phyloP scores from a whole-genome alignment of 2,797 vertebrate genomes.

The Remorina albescens region DNA sequence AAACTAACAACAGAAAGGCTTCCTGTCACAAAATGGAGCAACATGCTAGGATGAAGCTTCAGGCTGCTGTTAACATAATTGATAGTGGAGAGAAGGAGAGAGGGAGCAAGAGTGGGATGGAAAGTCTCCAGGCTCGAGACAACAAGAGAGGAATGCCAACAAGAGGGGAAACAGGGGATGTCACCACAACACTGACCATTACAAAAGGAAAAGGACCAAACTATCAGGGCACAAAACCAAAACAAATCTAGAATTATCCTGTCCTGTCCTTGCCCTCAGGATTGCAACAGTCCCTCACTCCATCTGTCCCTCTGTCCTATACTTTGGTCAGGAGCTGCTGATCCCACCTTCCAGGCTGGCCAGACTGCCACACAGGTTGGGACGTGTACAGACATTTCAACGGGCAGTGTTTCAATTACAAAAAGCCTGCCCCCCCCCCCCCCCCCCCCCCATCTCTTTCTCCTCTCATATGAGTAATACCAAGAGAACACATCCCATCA shows the following conservation, averaged over 20 bases:
- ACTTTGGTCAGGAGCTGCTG: conserved; percentile 22
- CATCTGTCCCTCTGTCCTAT: conserved; percentile 27
- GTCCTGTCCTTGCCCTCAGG: not conserved
- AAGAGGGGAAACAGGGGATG: conserved; percentile 38
- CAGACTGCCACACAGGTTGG: conserved; percentile 1
- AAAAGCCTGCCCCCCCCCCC: not conserved
- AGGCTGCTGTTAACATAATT: conserved; percentile 69
- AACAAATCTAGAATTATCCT: not conserved
- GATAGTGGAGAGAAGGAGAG: conserved; percentile 42
- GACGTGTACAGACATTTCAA: conserved; percentile 26
- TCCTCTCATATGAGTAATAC: not conserved
- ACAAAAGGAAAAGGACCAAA: conserved; percentile 15
- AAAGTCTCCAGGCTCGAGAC: conserved; percentile 37
- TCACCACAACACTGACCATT: conserved; percentile 30
- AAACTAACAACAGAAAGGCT: conserved; percentile 64
- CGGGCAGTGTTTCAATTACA: conserved; percentile 8
- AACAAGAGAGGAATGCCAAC: conserved; percentile 49
- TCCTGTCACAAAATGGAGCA: conserved; percentile 68
- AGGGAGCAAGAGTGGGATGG: conserved; percentile 15
- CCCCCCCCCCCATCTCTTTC: no score
- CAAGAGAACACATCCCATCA: not conserved
- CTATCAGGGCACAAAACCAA: conserved; percentile 22
- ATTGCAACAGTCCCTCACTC: not conserved
- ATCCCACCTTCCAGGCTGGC: conserved; percentile 7
- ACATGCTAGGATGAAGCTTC: conserved; percentile 65